phyloP scores from a whole-genome alignment of 1,140 invertebrate species.

The Drosophila albomicans region DNA sequence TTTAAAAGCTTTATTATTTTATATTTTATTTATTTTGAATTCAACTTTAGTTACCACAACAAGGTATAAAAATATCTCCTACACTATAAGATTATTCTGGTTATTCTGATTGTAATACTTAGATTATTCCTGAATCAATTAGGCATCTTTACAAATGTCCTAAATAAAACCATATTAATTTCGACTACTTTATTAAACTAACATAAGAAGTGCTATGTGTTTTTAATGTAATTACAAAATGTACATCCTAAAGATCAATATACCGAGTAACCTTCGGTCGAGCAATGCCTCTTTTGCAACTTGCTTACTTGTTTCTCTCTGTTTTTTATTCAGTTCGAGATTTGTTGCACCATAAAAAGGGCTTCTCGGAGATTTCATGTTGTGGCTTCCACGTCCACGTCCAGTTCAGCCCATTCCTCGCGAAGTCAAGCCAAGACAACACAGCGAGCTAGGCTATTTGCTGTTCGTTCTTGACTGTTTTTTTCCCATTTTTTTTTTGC shows the following conservation, averaged over 20 bases:
- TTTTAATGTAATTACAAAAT: no score
- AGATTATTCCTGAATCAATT: no score
- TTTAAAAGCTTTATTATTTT: no score
- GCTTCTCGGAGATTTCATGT: slow-evolving; percentile 66
- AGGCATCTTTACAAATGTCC: no score
- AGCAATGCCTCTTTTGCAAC: neutral
- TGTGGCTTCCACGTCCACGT: slow-evolving; percentile 25
- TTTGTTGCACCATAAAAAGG: slow-evolving; percentile 80
- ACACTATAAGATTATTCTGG: no score
- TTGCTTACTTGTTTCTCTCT: slow-evolving; percentile 22
- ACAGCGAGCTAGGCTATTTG: slow-evolving; percentile 59
- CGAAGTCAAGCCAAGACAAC: slow-evolving; percentile 2
- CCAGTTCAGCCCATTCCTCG: slow-evolving; percentile 13
- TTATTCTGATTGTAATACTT: no score
- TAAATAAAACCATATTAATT: no score
- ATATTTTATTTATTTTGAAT: no score
- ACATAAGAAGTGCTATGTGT: no score
- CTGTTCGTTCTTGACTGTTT: slow-evolving; percentile 32
- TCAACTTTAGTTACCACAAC: no score
- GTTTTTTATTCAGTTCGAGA: slow-evolving; percentile 68
- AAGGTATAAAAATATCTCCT: no score
- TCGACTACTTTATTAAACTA: no score
- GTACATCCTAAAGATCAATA: neutral
- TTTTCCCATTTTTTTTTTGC: slow-evolving; percentile 21
- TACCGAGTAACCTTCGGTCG: neutral